A percentile compares a stretch with the other conserved stretches of the same genome.
These are phyloP conservation scores for Gymnobelideus leadbeateri DNA, from an alignment of 2,113 vertebrate genomes.

Conservation along the genomic window DNA sequence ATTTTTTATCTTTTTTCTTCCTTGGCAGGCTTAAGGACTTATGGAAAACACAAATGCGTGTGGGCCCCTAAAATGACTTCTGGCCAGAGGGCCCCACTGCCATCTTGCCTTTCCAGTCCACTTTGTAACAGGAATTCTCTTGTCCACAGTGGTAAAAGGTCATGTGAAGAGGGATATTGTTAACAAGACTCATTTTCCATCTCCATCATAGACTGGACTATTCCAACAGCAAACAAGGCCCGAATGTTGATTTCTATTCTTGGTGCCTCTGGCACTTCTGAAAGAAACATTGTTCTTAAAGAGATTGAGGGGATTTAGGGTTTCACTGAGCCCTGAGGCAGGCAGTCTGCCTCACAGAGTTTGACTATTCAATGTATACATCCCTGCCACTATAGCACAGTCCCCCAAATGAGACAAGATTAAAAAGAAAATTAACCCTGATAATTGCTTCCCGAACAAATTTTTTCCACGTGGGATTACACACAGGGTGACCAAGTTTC, in stretches of 20 bases:
- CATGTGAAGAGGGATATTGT: slow-evolving; percentile 1
- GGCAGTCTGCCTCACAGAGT: neutral
- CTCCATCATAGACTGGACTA: neutral
- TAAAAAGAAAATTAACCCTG: slow-evolving; percentile 56
- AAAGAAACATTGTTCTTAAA: slow-evolving; percentile 60
- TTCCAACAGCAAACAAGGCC: slow-evolving; percentile 18
- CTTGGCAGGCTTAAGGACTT: slow-evolving; percentile 6
- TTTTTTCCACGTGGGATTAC: slow-evolving; percentile 47
- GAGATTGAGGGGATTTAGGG: slow-evolving; percentile 18
- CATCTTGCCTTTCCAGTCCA: slow-evolving; percentile 15
- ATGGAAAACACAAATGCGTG: slow-evolving; percentile 6
- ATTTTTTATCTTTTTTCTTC: slow-evolving; percentile 2
- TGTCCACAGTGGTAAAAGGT: neutral
- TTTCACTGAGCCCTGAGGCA: slow-evolving; percentile 48
- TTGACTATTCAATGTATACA: slow-evolving; percentile 6
- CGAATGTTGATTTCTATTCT: slow-evolving; percentile 25
- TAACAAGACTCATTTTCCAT: slow-evolving; percentile 8
- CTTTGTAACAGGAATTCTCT: slow-evolving; percentile 19
- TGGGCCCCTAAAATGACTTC: neutral
- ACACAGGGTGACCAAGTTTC: slow-evolving; percentile 38
- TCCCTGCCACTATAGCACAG: slow-evolving; percentile 7
- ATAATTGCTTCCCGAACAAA: slow-evolving; percentile 55
- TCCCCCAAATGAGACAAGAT: slow-evolving; percentile 10
- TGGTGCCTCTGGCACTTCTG: slow-evolving; percentile 35
- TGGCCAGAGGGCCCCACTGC: neutral